Percentiles rank a stretch among this genome's conserved stretches.
Evolutionary conservation across 2,888 invertebrate species (phyloP).

Genomic region (Acronicta psi): DNA sequence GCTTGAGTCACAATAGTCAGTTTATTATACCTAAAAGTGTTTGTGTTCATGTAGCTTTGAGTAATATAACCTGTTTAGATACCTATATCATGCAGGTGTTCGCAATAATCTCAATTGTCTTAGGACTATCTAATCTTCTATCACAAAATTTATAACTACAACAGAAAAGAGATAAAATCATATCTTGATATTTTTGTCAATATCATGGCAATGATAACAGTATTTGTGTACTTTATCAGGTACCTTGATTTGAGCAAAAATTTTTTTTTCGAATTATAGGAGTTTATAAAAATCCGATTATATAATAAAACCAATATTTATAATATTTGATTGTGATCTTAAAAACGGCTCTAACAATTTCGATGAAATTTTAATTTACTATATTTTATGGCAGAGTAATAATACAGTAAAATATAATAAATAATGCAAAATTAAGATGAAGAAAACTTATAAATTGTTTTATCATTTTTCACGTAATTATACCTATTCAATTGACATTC

Average conservation of each 20-base stretch:
- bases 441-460: no score
- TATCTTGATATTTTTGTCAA: slow-evolving; percentile 25
- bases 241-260: background rate
- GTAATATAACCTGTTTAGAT: background rate
- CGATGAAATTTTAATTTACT: no score
- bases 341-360: no score
- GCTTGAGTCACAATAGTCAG: no score
- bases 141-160: slow-evolving; percentile 9
- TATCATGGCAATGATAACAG: slow-evolving; percentile 7
- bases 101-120: slow-evolving; percentile 14
- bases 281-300: no score
- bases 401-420: no score
- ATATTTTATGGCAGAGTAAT: no score
- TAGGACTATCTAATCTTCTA: slow-evolving; percentile 33
- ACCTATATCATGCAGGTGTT: slow-evolving; percentile 48
- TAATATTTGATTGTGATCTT: no score
- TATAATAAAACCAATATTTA: no score
- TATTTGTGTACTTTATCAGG: background rate
- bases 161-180: slow-evolving; percentile 12
- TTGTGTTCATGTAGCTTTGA: background rate
- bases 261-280: no score
- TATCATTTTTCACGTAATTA: no score
- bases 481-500: background rate
- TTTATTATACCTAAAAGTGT: background rate
- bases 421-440: no score